A percentile compares a stretch with the other conserved stretches of the same genome.
Conservation (phyloP, 2,797 vertebrate genomes). For the Artibeus jamaicensis region DNA sequence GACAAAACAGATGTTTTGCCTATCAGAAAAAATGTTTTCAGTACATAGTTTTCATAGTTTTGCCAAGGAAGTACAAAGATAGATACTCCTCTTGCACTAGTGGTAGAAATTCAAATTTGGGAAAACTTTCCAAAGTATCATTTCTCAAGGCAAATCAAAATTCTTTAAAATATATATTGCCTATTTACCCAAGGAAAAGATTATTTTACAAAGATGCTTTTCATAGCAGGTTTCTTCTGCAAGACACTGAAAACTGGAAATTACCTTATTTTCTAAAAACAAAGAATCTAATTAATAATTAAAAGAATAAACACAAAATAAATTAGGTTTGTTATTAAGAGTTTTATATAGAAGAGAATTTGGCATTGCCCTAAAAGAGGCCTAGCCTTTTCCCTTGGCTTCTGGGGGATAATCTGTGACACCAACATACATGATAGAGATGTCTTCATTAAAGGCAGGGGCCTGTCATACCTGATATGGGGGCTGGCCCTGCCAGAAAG, state of each 20-base stretch:
- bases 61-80: not conserved
- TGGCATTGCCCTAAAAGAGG: not conserved
- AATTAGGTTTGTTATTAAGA: not conserved
- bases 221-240: not conserved
- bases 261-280: constrained; percentile 26
- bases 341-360: not conserved
- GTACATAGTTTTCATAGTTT: not conserved
- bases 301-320: not conserved
- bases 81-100: not conserved
- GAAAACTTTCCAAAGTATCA: not conserved
- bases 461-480: not conserved
- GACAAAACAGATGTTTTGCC: not conserved
- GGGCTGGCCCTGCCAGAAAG: not conserved
- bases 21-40: not conserved
- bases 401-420: not conserved
- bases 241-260: not conserved
- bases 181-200: not conserved
- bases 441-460: not conserved
- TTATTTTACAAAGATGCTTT: constrained; percentile 1
- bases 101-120: not conserved
- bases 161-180: not conserved
- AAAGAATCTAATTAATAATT: not conserved
- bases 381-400: not conserved
- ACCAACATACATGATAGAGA: not conserved
- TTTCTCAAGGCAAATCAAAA: not conserved